Base-by-base conservation (phyloP, 2,888 invertebrate species). In the Saturnia japonica region DNA sequence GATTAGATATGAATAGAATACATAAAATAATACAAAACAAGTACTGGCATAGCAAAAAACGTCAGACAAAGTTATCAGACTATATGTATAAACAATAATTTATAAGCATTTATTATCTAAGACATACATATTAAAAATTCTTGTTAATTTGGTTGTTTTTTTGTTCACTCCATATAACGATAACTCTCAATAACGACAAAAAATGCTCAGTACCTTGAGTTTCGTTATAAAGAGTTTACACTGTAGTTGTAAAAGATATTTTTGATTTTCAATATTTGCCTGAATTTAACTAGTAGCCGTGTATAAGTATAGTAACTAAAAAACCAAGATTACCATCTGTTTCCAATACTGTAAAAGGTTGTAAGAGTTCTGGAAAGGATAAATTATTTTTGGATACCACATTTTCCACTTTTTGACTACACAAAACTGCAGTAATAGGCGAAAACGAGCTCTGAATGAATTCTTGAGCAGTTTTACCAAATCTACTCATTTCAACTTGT, bases 381-480 rank as follows among this genome's bases (percentile, higher is more conserved):
- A 99, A 94, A 92, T 98, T 98, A 90, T 99, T 99, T 86, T 98
- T 98, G 78, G 96, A 96, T 83, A 98, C 98, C 71, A 97, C 94
- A 82, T 96, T 95, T 82, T 98, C 98, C 16, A 98, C 99, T 87
- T 96, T 95, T 62, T 96, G 94, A 82, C 98, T 98, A 83, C 97
- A 96, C 77, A 98, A 93, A 40, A 98, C 97, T 68, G 98, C 98
- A 76, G 99, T 95, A 88, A 97, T 95, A 0, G 99, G 99, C 67
- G 97, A 97, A 91, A 99, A 99, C 62, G 97, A 96, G 89, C 96
- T 96, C 90, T 97, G 97, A 77, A 99, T 97, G 87, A 98, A 97
- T 90, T 99, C 98, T 81, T 97, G 96, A 6, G 97, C 95, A 80
- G 96, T 96, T 88, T 91, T 90, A 25, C 85, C 86, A 57, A 81